A percentile compares a stretch with the other conserved stretches of the same genome.
These are phyloP conservation scores for Eupithecia abbreviata DNA, from an alignment of 2,888 invertebrate species.

Conservation along the genomic window DNA sequence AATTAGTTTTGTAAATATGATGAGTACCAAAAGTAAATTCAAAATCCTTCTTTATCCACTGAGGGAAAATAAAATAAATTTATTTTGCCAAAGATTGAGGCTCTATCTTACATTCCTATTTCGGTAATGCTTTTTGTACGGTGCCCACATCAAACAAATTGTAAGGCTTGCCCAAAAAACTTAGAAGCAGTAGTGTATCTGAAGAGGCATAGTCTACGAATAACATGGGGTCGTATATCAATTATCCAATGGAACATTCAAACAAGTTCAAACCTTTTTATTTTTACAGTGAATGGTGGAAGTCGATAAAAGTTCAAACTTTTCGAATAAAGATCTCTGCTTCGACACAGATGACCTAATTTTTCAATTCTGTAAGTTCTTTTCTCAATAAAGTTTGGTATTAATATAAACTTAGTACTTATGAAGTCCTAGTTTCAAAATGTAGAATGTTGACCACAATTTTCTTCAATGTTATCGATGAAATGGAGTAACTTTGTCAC, in stretches of 20 bases:
- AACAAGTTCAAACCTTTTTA: constrained; percentile 41
- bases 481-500: not conserved
- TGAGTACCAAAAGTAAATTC: not conserved
- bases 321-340: constrained; percentile 60
- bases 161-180: not conserved
- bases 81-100: not conserved
- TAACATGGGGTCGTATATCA: constrained; percentile 22
- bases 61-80: not conserved
- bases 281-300: no score
- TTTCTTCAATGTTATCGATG: not conserved
- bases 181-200: not conserved
- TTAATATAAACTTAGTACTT: constrained; percentile 42
- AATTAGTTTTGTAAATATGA: not conserved
- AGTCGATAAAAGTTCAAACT: constrained; percentile 55
- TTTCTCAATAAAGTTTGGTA: constrained; percentile 44
- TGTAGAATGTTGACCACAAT: constrained; percentile 6
- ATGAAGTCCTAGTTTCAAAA: constrained; percentile 32
- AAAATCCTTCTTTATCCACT: not conserved
- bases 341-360: constrained; percentile 58
- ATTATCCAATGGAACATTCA: constrained; percentile 39
- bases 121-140: not conserved
- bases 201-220: not conserved
- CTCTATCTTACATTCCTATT: not conserved
- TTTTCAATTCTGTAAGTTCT: constrained; percentile 53
- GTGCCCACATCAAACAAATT: not conserved